Base-by-base conservation (phyloP, 2,797 vertebrate species). In the Synanceia verrucosa region DNA sequence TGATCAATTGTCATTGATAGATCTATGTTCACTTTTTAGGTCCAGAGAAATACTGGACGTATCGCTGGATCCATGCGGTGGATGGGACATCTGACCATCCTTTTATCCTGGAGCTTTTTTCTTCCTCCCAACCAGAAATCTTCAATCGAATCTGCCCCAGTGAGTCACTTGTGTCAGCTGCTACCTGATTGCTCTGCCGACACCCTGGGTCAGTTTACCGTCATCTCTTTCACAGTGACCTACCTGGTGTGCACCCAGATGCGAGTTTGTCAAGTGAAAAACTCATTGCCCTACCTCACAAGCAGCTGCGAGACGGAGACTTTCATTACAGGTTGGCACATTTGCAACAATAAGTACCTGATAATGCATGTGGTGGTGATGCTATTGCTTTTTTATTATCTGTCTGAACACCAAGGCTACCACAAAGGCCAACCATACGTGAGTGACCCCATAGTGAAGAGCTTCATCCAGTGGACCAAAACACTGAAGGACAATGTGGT, bases 161-260 rank as follows among this genome's bases (percentile, higher is more conserved):
- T 94, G 86, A 89, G 86, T 73, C 16, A 16, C 1, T 37, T 5
- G 1, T 10, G 9, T 61, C 16, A 0, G 11, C 52, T 73, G 12
- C 2, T 39, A 3, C 60, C 24, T 11, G 11, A 41, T 4, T 12
- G 11, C 12, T 34, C 24, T 55, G 46, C 23, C 52, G 34, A 16
- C 23, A 12, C 8, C 9, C 19, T 5, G 16, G 4, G 9, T 13
- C 21, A 5, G 13, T 16, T 5, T 3, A 6, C 24, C 31, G 1
- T 50, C 24, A 9, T 67, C 8, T 82, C 23, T 29, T 56, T 57
- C 57, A 23, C 81, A 95, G 94, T 95, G 94, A 88, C 88, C 9
- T 96, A 96, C 86, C 83, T 99, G 75, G 93, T 97, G 66, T 98
- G 97, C 86, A 98, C 96, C 64, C 97, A 99, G 81, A 96, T 98